These are phyloP conservation scores for Heptranchias perlo DNA, from an alignment of 2,113 vertebrate genomes.

Conservation along the genomic window DNA sequence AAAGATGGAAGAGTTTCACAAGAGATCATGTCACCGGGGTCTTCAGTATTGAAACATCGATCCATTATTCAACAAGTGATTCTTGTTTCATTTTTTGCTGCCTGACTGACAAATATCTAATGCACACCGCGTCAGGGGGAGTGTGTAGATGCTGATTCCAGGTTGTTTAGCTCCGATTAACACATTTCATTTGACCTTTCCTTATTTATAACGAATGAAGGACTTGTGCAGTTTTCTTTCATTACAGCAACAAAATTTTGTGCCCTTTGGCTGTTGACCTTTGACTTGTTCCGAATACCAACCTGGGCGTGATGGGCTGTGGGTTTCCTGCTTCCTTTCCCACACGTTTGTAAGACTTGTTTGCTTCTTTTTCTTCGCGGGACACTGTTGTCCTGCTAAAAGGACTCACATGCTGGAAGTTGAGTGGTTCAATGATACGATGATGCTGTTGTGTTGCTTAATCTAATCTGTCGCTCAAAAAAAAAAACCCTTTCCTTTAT, in stretches of 20 bases:
- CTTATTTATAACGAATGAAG: background rate
- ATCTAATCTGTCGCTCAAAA: background rate
- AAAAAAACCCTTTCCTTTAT: background rate
- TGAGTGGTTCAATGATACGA: background rate
- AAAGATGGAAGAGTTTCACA: background rate
- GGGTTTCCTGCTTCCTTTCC: background rate
- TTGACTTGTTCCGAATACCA: background rate
- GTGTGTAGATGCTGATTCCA: background rate
- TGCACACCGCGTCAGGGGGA: background rate
- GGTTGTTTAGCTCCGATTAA: background rate
- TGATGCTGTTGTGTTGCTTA: background rate
- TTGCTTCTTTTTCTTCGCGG: background rate
- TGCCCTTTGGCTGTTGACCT: background rate
- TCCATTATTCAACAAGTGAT: background rate
- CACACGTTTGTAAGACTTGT: background rate
- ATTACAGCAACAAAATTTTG: no score
- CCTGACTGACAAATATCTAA: background rate
- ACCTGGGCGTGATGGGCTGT: background rate
- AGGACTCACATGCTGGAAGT: background rate
- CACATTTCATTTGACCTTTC: background rate
- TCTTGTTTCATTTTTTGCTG: background rate
- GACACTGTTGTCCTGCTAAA: background rate
- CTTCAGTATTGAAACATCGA: background rate
- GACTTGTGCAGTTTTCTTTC: background rate
- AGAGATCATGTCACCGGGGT: background rate